Evolutionary conservation across 2,113 vertebrate species (phyloP).

Genomic region (Aegypius monachus): DNA sequence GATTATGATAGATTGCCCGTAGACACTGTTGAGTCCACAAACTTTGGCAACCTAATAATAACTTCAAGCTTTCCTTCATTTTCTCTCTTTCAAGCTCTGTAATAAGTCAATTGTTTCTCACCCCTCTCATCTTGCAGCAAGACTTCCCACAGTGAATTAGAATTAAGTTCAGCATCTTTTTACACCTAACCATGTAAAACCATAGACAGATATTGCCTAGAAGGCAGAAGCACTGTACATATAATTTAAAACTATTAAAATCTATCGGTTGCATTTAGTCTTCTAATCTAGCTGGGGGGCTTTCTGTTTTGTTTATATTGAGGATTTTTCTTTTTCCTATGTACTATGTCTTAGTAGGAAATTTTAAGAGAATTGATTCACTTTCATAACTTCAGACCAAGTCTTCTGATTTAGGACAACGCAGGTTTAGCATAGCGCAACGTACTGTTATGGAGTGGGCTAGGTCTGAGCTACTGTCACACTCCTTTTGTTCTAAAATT

Average conservation of each 20-base stretch:
- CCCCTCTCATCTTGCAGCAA: neutral
- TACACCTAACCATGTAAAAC: neutral
- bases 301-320: neutral
- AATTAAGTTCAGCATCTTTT: neutral
- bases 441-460: neutral
- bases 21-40: neutral
- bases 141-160: neutral
- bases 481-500: neutral
- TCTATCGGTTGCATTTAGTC: neutral
- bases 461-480: neutral
- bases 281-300: neutral
- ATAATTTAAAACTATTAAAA: neutral
- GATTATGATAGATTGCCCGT: neutral
- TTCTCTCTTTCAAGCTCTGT: neutral
- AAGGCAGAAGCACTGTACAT: neutral
- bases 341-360: neutral
- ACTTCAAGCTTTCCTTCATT: neutral
- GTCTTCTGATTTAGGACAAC: neutral
- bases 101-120: neutral
- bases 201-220: neutral
- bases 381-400: neutral
- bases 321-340: neutral
- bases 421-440: neutral
- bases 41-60: conserved; percentile 4
- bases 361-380: neutral